Conservation (phyloP, 2,113 vertebrate species). For the Oreochromis niloticus region DNA sequence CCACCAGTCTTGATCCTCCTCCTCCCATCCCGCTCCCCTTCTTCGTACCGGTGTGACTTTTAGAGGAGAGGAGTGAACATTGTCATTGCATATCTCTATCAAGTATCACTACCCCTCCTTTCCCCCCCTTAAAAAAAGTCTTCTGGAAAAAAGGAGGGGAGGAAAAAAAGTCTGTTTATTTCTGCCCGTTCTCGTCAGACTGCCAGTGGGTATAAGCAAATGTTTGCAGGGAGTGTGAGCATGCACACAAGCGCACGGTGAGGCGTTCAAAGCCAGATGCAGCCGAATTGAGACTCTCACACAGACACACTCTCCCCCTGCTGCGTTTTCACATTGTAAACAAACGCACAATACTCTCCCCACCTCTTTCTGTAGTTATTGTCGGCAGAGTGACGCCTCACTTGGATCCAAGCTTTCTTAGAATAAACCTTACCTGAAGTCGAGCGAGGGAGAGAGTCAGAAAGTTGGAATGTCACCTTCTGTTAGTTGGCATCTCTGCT, state of each 20-base stretch:
- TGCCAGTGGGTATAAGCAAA: constrained; percentile 12
- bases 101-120: constrained; percentile 4
- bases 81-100: constrained; percentile 47
- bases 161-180: constrained; percentile 11
- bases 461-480: constrained; percentile 67
- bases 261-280: constrained; percentile 44
- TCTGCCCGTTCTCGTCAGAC: constrained; percentile 20
- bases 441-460: not conserved
- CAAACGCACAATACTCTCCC: constrained; percentile 28
- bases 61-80: constrained; percentile 13
- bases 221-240: not conserved
- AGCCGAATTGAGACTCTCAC: constrained; percentile 15
- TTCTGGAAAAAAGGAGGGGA: not conserved
- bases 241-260: not conserved
- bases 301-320: constrained; percentile 12
- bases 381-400: not conserved
- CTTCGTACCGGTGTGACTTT: constrained; percentile 10
- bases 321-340: constrained; percentile 21
- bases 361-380: constrained; percentile 9
- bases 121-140: constrained; percentile 7
- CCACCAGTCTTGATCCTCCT: not conserved
- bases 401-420: constrained; percentile 11
- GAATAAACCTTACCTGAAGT: constrained; percentile 17
- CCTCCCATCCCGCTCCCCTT: not conserved
- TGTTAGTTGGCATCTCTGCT: constrained; percentile 24